Evolutionary conservation across 2,888 invertebrate genomes (phyloP), one percentile per base, ranked within the genome.

Genomic region (Agrotis exclamationis): DNA sequence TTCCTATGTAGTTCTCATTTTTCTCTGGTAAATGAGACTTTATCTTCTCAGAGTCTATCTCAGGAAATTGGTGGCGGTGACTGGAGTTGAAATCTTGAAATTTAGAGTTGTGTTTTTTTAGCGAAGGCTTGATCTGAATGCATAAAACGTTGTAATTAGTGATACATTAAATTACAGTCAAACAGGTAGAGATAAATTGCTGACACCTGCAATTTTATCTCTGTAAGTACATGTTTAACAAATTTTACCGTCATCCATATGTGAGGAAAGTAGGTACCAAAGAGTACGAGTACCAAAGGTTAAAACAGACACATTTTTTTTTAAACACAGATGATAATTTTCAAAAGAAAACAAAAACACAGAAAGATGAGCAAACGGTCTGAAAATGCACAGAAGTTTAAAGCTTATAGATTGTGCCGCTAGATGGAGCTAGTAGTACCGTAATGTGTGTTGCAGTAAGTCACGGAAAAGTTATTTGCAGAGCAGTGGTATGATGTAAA

Each of bases 111-210:
- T 68, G 68, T 24, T 33, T 48, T 44, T 7, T 1, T 13, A 16
- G 54, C 0, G 53, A 67, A 50, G 50, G 77, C 16, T 58, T 57
- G 51, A 70, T 58, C 80, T 80, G 39, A 45, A 53, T 20, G 73
- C 2, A 60, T 3, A 60, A 20, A 67, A 47, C 59, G 28, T 6
- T 2, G 45, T 33, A 0, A 33, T 60, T 76, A 53, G 28, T 58
- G 2, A 47, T 56, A 33, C 18, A 33, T 28, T 56, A n/a, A 18
- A 3, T 7, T 54, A 2, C 6, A 2, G 13, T 56, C n/a, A 33
- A 53, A 28, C 28, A 11, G n/a, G n/a, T n/a, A 13, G 5, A 16
- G 28, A 28, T n/a, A 33, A 54, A 28, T 18, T 28, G 28, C 22
- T 16, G 18, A 18, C 53, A 5, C 7, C 5, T 33, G 33, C 33